Conservation (phyloP, 2,797 vertebrate species). For the Pangasius djambal region DNA sequence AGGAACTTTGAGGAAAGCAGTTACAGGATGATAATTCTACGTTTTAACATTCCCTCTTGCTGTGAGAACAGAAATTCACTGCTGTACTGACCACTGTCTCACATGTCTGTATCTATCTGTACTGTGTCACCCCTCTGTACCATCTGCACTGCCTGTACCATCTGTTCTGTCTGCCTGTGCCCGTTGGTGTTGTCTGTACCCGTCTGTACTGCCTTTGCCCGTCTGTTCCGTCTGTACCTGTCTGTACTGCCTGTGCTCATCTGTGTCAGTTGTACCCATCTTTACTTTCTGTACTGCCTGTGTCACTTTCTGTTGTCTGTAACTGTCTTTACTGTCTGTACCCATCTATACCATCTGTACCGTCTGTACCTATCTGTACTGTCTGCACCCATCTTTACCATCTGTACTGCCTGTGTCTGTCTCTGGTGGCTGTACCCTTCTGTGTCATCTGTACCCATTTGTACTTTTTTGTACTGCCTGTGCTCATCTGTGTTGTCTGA, state of each 20-base stretch:
- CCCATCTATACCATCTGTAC: background rate
- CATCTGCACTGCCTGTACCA: background rate
- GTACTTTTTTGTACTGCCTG: background rate
- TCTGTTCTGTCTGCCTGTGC: background rate
- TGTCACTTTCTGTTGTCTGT: background rate
- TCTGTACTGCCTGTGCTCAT: background rate
- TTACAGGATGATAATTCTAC: slow-evolving; percentile 9
- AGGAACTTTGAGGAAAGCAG: slow-evolving; percentile 13
- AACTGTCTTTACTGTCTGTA: background rate
- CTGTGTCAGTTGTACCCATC: background rate
- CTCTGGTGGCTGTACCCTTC: background rate
- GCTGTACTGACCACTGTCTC: background rate
- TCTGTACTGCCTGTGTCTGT: background rate
- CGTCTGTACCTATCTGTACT: background rate
- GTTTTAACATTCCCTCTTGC: background rate
- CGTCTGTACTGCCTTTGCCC: background rate
- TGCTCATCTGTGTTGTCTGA: background rate
- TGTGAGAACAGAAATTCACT: background rate
- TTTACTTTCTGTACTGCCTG: background rate
- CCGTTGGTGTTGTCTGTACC: background rate
- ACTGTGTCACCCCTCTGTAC: background rate
- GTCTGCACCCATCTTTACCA: background rate
- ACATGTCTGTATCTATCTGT: background rate
- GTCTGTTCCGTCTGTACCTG: background rate
- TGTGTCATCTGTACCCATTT: too few relatives aligned